Conservation (phyloP, 2,888 invertebrate genomes). For the Trichogramma evanescens region DNA sequence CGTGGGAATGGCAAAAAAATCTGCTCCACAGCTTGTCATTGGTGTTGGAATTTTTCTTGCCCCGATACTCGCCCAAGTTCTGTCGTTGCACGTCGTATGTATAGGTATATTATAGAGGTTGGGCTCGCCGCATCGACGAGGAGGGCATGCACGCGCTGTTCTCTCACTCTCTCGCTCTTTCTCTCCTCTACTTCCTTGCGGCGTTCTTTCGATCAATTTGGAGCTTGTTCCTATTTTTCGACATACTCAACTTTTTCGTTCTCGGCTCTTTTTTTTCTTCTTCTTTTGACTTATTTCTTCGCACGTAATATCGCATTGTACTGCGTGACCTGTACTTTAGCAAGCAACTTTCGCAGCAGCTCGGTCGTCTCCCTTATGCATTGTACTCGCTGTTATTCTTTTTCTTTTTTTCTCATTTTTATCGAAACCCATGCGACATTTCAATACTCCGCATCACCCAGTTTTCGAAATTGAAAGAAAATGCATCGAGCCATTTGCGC, state of each 20-base stretch:
- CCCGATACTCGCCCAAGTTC: background rate
- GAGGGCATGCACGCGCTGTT: background rate
- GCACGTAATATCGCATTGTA: background rate
- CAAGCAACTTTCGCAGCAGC: background rate
- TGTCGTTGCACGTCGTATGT: background rate
- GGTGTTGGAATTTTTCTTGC: slow-evolving; percentile 6
- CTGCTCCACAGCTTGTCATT: slow-evolving; percentile 2
- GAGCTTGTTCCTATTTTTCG: slow-evolving; percentile 6
- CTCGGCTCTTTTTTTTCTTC: background rate
- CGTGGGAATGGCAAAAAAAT: slow-evolving; percentile 6
- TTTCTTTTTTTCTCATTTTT: too few relatives aligned
- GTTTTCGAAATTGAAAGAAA: too few relatives aligned
- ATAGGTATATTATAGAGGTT: background rate
- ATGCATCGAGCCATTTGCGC: too few relatives aligned
- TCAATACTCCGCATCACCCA: too few relatives aligned
- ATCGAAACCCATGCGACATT: too few relatives aligned
- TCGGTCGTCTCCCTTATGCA: too few relatives aligned
- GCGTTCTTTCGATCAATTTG: slow-evolving; percentile 7
- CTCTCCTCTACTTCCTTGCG: background rate
- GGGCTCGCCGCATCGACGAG: background rate
- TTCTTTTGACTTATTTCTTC: background rate
- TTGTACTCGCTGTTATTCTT: too few relatives aligned
- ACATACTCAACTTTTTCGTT: slow-evolving; percentile 4
- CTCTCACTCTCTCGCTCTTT: background rate
- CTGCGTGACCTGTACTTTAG: background rate